phyloP scores from a whole-genome alignment of 2,797 vertebrate genomes.

The Leontopithecus rosalia region DNA sequence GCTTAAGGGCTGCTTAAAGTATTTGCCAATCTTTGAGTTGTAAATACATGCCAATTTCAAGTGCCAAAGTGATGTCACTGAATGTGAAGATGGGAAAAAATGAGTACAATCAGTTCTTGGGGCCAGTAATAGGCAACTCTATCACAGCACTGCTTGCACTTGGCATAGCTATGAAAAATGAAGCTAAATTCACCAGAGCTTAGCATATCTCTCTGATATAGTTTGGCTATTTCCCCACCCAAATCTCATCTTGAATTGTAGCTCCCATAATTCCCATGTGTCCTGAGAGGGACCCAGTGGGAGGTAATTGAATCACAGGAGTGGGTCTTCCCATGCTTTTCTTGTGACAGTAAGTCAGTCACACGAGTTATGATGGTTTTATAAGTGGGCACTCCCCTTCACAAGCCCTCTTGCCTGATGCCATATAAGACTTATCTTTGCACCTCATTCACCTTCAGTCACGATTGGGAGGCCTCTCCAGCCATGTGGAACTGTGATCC shows the following conservation, averaged over 20 bases:
- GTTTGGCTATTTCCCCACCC: not conserved
- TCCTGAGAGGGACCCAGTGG: not conserved
- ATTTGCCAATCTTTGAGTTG: conserved; percentile 6
- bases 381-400: not conserved
- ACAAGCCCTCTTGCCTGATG: not conserved
- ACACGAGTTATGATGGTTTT: not conserved
- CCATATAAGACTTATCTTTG: not conserved
- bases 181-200: not conserved
- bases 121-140: not conserved
- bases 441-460: not conserved
- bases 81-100: not conserved
- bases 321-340: not conserved
- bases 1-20: not conserved
- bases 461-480: not conserved
- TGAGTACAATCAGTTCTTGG: accelerated
- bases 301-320: not conserved
- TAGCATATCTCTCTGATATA: not conserved
- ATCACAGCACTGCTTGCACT: too few relatives aligned
- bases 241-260: not conserved
- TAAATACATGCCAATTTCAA: not conserved
- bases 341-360: not conserved
- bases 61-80: not conserved
- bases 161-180: not conserved
- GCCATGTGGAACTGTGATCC: not conserved
- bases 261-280: not conserved